These are phyloP conservation scores for Papilio helenus DNA, from an alignment of 1,140 invertebrate genomes.

Conservation along the genomic window DNA sequence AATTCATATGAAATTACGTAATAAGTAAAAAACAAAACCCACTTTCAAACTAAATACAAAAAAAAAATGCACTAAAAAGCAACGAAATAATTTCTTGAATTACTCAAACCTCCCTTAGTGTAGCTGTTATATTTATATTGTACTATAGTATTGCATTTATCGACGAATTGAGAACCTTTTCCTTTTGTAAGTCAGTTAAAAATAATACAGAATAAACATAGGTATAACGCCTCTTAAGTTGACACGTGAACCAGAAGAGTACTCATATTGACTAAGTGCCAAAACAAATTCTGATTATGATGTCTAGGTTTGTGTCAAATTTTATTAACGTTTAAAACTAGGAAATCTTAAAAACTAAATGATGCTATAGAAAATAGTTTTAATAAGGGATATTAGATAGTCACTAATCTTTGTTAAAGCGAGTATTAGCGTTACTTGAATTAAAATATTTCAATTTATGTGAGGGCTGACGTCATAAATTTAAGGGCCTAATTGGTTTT, in stretches of 20 bases:
- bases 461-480: constrained; percentile 57
- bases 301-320: background rate
- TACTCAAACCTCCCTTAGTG: no score
- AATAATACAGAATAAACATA: no score
- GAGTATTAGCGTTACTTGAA: constrained; percentile 49
- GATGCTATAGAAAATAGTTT: background rate
- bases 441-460: constrained; percentile 72
- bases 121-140: no score
- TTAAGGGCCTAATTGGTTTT: constrained; percentile 61
- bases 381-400: background rate
- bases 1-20: background rate
- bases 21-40: background rate
- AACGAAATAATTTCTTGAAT: no score
- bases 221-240: background rate
- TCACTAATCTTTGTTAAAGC: constrained; percentile 7
- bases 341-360: background rate
- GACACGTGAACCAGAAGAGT: background rate
- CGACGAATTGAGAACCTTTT: no score
- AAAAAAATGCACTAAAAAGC: no score
- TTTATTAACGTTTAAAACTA: background rate
- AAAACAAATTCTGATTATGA: background rate
- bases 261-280: background rate
- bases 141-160: no score
- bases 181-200: no score
- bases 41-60: no score